These are phyloP conservation scores for Sminthurinus aureus DNA, from an alignment of 2,888 invertebrate species.

Conservation along the genomic window DNA sequence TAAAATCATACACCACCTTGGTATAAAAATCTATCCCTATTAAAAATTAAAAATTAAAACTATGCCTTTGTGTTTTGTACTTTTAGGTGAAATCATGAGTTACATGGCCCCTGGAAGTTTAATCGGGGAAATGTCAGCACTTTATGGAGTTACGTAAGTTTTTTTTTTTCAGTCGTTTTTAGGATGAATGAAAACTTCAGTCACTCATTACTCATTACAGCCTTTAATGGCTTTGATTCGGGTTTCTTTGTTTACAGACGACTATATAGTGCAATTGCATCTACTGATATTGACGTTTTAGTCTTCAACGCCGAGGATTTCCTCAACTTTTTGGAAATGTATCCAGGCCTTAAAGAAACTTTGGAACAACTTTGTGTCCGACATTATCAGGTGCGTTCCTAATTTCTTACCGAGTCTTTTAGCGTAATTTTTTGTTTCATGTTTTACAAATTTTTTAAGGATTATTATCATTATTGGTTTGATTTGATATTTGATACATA, in stretches of 20 bases:
- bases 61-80: too few relatives aligned
- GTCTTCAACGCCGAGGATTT: conserved; percentile 49
- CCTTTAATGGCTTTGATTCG: background rate
- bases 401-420: background rate
- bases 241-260: conserved; percentile 45
- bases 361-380: conserved; percentile 45
- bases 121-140: conserved; percentile 54
- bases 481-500: too few relatives aligned
- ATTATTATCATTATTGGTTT: background rate
- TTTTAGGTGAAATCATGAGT: conserved; percentile 49
- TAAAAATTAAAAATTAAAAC: too few relatives aligned
- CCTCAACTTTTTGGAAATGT: conserved; percentile 47
- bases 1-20: too few relatives aligned
- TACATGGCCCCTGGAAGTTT: conserved; percentile 55
- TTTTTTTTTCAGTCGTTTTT: conserved; percentile 21
- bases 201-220: background rate
- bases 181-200: background rate
- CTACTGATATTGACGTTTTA: conserved; percentile 51
- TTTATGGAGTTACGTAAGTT: conserved; percentile 49
- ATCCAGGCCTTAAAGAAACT: conserved; percentile 46
- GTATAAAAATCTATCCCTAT: too few relatives aligned
- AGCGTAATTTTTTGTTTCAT: background rate
- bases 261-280: conserved; percentile 47
- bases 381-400: background rate
- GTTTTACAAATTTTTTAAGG: too few relatives aligned